phyloP scores from a whole-genome alignment of 2,113 vertebrate species.

The Willisornis vidua region DNA sequence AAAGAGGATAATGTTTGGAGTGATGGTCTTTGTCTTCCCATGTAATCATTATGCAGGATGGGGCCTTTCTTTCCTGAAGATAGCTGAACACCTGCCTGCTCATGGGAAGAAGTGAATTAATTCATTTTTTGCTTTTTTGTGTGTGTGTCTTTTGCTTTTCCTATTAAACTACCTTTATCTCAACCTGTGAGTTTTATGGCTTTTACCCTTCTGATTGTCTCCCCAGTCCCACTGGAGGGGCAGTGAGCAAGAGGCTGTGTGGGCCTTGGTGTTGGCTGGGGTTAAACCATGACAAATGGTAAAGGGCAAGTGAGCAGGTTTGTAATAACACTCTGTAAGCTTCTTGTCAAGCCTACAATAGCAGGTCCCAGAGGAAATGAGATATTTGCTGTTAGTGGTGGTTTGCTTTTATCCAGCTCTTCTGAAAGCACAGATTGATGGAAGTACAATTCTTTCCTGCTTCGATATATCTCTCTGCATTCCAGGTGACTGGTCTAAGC shows the following conservation, averaged over 20 bases:
- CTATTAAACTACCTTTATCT: background rate
- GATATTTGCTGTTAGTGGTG: background rate
- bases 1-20: background rate
- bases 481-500: background rate
- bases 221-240: background rate
- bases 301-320: background rate
- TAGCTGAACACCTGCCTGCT: background rate
- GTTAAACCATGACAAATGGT: background rate
- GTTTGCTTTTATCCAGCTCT: slow-evolving; percentile 2
- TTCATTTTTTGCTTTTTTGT: background rate
- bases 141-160: background rate
- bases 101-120: background rate
- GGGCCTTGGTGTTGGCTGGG: background rate
- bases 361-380: background rate
- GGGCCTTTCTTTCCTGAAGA: background rate
- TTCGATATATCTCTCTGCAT: background rate
- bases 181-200: background rate
- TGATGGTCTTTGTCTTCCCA: background rate
- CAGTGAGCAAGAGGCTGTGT: fast-evolving
- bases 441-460: background rate
- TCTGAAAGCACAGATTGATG: slow-evolving; percentile 8
- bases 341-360: background rate
- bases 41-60: fast-evolving
- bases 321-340: background rate
- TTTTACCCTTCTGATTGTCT: background rate